Evolutionary conservation across 2,888 invertebrate species (phyloP).

Genomic region (Blera fallax): DNA sequence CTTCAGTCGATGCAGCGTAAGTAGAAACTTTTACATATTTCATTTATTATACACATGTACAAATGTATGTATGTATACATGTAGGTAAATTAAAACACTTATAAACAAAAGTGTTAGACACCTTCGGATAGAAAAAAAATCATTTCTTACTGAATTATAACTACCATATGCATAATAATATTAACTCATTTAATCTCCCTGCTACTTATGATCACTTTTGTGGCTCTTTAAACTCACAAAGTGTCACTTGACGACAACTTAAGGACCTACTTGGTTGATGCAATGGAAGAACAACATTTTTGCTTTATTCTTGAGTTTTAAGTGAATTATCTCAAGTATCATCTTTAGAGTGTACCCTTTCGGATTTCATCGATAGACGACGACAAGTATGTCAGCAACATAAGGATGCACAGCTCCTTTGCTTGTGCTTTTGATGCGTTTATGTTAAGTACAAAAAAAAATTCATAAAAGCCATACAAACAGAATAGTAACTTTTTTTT

Average conservation of each 20-base stretch:
- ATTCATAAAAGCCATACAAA: neutral
- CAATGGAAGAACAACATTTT: constrained; percentile 32
- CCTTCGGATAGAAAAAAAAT: neutral
- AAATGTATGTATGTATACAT: neutral
- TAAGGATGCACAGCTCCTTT: constrained; percentile 2
- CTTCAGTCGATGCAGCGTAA: constrained; percentile 82
- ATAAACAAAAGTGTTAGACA: constrained; percentile 3
- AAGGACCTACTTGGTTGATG: constrained; percentile 43
- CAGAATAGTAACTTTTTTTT: neutral
- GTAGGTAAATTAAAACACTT: neutral
- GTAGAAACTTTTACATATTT: constrained; percentile 72
- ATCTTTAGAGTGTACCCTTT: constrained; percentile 49
- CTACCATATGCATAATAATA: constrained; percentile 9
- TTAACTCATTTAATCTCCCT: constrained; percentile 29
- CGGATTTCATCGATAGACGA: constrained; percentile 34
- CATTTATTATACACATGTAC: neutral
- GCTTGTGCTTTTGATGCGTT: neutral
- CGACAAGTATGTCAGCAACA: constrained; percentile 13
- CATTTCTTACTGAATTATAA: neutral
- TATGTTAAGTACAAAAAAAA: neutral
- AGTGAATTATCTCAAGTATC: constrained; percentile 66
- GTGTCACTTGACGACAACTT: constrained; percentile 26
- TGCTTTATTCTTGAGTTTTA: constrained; percentile 28
- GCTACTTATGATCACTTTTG: constrained; percentile 26
- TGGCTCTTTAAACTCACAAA: constrained; percentile 12